phyloP scores from a whole-genome alignment of 2,797 vertebrate species.

The Astyanax mexicanus region DNA sequence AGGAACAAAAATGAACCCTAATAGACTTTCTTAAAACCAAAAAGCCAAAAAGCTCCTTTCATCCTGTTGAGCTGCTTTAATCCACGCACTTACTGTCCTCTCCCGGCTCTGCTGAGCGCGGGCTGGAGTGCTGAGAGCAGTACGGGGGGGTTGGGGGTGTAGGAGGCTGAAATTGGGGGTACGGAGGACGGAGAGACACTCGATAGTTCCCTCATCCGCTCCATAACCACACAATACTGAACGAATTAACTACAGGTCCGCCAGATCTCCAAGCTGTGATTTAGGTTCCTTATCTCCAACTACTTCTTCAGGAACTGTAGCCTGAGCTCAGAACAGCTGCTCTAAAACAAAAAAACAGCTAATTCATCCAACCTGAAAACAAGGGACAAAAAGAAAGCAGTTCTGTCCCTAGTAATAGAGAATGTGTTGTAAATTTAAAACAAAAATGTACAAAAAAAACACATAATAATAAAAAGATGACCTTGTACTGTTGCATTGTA shows the following conservation, averaged over 20 bases:
- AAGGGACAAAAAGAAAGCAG: too few relatives aligned
- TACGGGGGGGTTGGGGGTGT: not conserved
- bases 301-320: conserved; percentile 27
- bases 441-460: too few relatives aligned
- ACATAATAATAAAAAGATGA: too few relatives aligned
- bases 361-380: conserved; percentile 16
- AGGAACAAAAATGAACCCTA: not conserved
- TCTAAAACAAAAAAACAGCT: conserved; percentile 50
- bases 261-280: conserved; percentile 36
- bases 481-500: too few relatives aligned
- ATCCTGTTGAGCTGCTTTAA: conserved; percentile 31
- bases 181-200: conserved; percentile 27
- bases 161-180: not conserved
- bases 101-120: conserved; percentile 21
- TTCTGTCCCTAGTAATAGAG: too few relatives aligned
- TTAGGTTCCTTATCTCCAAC: conserved; percentile 53
- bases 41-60: conserved; percentile 20
- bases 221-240: conserved; percentile 37
- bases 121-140: not conserved
- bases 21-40: conserved; percentile 24
- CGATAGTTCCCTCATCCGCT: conserved; percentile 33
- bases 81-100: conserved; percentile 28
- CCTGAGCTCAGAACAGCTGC: conserved; percentile 37
- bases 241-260: conserved; percentile 47
- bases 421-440: too few relatives aligned